Conservation (phyloP, 2,797 vertebrate species). For the Melanotaenia nigrans region DNA sequence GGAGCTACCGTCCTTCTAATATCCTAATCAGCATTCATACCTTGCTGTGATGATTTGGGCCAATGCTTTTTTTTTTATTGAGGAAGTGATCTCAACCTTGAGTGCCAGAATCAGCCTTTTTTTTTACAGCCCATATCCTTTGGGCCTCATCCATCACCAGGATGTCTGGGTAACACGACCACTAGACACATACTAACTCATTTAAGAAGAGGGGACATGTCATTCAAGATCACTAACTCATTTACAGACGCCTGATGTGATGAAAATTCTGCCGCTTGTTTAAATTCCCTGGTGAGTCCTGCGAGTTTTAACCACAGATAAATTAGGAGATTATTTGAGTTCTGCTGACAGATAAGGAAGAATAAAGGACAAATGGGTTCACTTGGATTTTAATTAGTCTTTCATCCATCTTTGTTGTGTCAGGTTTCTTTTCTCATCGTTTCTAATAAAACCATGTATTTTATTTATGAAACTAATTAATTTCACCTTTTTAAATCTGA, state of each 20-base stretch:
- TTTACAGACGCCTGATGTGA: constrained; percentile 92
- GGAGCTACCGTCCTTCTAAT: constrained; percentile 93
- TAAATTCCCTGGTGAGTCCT: constrained; percentile 85
- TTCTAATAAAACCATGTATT: background rate
- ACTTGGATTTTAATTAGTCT: constrained; percentile 45
- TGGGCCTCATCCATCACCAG: constrained; percentile 94
- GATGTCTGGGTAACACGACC: constrained; percentile 90
- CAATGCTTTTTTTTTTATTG: constrained; percentile 90
- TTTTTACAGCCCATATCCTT: constrained; percentile 91
- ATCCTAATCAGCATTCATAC: constrained; percentile 98
- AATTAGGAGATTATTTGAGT: constrained; percentile 78
- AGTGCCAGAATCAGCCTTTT: constrained; percentile 94
- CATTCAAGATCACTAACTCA: constrained; percentile 87
- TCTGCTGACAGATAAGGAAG: constrained; percentile 54
- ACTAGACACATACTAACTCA: constrained; percentile 78
- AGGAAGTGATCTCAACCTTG: constrained; percentile 98
- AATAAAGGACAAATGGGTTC: constrained; percentile 39
- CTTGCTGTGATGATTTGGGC: constrained; percentile 95
- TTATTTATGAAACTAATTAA: too few relatives aligned
- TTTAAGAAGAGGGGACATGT: constrained; percentile 73
- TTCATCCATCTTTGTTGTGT: constrained; percentile 78
- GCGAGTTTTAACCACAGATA: constrained; percentile 87
- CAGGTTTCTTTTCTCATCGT: constrained; percentile 5
- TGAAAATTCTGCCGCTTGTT: constrained; percentile 83
- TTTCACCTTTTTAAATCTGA: too few relatives aligned